phyloP scores from a whole-genome alignment of 2,797 vertebrate genomes.

The Eulemur rubriventer region DNA sequence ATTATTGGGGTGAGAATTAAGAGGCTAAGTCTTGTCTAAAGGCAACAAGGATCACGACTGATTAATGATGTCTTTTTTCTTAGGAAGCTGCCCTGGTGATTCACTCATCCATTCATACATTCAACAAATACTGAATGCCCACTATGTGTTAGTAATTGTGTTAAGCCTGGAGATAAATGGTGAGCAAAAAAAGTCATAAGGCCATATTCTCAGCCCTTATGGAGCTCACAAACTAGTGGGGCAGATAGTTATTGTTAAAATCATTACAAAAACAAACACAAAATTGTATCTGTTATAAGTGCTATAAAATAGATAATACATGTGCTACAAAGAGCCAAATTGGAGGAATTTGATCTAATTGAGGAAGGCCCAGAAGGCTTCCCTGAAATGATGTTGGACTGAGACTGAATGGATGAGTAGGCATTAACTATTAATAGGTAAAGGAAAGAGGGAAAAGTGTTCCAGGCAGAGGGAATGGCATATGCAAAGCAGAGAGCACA shows the following conservation, averaged over 20 bases:
- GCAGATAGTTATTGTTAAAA: not conserved
- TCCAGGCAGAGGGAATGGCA: not conserved
- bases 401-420: not conserved
- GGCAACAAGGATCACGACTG: not conserved
- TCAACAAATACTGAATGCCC: not conserved
- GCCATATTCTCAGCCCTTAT: not conserved
- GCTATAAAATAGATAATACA: not conserved
- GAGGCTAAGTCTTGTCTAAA: not conserved
- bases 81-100: not conserved
- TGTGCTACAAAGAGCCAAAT: not conserved
- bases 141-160: not conserved
- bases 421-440: not conserved
- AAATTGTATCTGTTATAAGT: not conserved
- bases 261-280: not conserved
- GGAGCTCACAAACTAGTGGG: not conserved
- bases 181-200: not conserved
- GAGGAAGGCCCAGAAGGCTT: conserved; percentile 22
- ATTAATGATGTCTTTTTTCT: not conserved
- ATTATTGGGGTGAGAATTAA: not conserved
- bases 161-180: not conserved
- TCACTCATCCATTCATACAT: not conserved
- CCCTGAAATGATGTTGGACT: not conserved
- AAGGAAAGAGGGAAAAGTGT: not conserved
- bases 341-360: not conserved
- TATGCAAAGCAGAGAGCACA: not conserved